Evolutionary conservation across 2,888 invertebrate genomes (phyloP), one percentile per base, ranked within the genome.

Genomic region (Myopa tessellatipennis): DNA sequence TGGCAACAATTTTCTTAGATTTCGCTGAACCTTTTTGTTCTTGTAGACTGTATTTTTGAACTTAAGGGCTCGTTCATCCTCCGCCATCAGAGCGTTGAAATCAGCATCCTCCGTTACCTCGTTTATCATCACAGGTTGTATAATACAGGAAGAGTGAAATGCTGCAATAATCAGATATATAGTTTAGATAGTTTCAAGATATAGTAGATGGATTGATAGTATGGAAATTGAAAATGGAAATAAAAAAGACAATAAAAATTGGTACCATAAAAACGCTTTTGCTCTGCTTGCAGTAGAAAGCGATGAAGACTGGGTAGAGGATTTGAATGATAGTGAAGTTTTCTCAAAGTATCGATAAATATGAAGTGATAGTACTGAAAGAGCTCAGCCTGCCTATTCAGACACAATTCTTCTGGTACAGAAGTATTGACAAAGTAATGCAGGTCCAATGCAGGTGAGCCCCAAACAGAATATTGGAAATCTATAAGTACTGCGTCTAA

Each of bases 391-490:
- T 88, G 88, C 3, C 83, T 81, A 75, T 85, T 80, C 16, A 86
- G 71, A 55, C 87, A 85, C 4, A 89, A 74, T 7, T 87, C 87
- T 14, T 88, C 85, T 4, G 82, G 79, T 74, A 89, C 70, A 0
- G 89, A 89, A 0, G 88, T 85, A 70, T 89, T 87, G 6, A 89
- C 77, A 7, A 89, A 86, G 74, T 88, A 88, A 77, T 87, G 86
- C 16, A 89, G 80, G 83, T 89, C 89, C 58, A 89, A 83, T 0
- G 87, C 86, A 3, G 89, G 89, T 8, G 89, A 88, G 50, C 86
- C 85, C 89, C 89, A 89, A n/a, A 81, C 86, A n/a, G 86, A 82
- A 80, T 87, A 89, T 74, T 89, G 89, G 26, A 89, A 89, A 78
- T 89, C 89, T 52, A 89, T 87, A 4, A 89, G 81, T 4, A 87